Evolutionary conservation across 64 coral and sea anemone species (phyloP).

Genomic region (Stichodactyla mertensii): DNA sequence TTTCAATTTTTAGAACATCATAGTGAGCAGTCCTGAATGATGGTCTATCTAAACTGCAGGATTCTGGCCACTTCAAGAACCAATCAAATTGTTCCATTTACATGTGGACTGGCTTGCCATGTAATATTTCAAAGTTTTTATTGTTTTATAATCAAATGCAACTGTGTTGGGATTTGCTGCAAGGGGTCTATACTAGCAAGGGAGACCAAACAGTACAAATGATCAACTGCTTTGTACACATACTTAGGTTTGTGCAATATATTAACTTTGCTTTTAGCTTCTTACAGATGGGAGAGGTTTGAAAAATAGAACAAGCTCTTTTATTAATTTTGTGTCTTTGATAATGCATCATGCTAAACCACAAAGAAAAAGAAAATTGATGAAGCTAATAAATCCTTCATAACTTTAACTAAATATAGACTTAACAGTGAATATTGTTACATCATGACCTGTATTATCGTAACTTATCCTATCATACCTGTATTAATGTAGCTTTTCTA

Average conservation of each 20-base stretch:
- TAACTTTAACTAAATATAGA: not conserved
- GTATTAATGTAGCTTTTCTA: too few relatives aligned
- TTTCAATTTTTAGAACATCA: too few relatives aligned
- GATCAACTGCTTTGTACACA: not conserved
- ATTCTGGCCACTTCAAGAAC: too few relatives aligned
- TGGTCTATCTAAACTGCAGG: too few relatives aligned
- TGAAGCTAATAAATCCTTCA: not conserved
- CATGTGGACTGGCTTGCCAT: too few relatives aligned
- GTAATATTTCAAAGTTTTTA: too few relatives aligned
- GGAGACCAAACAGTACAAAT: not conserved
- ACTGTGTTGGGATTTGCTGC: not conserved
- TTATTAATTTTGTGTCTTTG: not conserved
- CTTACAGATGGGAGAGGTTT: not conserved
- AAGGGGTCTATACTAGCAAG: not conserved
- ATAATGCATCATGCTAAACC: not conserved
- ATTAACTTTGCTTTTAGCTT: not conserved
- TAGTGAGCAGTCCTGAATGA: too few relatives aligned
- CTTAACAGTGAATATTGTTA: not conserved
- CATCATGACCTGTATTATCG: too few relatives aligned
- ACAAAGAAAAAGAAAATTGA: not conserved
- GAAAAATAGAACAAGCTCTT: conserved; percentile 2
- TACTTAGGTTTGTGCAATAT: not conserved
- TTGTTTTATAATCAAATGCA: too few relatives aligned
- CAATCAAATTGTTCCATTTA: too few relatives aligned
- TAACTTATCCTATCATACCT: too few relatives aligned